Percentiles rank a stretch among this genome's conserved stretches.
These are phyloP conservation scores for Erinaceus europaeus DNA, from an alignment of 2,113 vertebrate genomes.

Conservation along the genomic window DNA sequence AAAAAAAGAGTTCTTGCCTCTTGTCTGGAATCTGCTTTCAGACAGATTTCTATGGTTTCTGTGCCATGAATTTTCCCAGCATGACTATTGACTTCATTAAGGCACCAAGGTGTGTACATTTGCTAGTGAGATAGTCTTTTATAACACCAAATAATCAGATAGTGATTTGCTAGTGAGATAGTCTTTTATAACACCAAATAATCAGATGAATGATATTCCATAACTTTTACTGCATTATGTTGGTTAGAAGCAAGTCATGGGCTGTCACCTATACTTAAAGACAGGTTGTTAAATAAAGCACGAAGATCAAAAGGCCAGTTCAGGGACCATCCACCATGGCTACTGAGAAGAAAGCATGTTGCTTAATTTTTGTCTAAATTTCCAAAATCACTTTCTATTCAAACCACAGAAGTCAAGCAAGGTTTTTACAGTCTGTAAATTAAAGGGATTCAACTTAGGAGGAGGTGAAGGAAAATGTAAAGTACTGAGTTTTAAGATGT, in stretches of 20 bases:
- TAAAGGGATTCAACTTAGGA: not conserved
- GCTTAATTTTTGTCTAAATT: not conserved
- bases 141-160: not conserved
- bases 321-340: not conserved
- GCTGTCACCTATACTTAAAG: not conserved
- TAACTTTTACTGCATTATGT: not conserved
- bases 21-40: not conserved
- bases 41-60: not conserved
- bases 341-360: constrained; percentile 9
- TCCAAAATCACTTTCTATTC: not conserved
- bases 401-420: not conserved
- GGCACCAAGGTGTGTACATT: not conserved
- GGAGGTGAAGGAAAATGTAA: not conserved
- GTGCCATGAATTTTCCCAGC: not conserved
- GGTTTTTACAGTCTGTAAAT: constrained; percentile 19
- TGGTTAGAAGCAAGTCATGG: not conserved
- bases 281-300: not conserved
- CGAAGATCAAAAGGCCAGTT: not conserved
- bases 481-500: not conserved
- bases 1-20: not conserved
- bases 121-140: not conserved
- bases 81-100: not conserved
- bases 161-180: not conserved
- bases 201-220: not conserved
- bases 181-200: not conserved